Percentiles rank a stretch among this genome's conserved stretches.
Conservation (phyloP, 64 coral and sea anemone genomes). For the Stichodactyla mertensii region DNA sequence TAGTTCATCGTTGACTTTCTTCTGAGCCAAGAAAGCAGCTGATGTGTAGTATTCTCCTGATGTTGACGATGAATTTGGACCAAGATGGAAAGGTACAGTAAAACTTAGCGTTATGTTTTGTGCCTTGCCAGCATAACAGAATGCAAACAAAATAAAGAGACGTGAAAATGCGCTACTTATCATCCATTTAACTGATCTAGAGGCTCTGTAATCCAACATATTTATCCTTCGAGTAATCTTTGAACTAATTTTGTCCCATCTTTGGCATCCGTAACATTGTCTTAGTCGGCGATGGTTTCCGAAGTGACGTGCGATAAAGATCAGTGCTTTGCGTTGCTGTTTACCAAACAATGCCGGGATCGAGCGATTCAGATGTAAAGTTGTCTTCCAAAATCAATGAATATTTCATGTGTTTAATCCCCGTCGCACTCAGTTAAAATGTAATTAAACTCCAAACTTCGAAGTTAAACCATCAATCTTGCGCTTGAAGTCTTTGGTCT, state of each 20-base stretch:
- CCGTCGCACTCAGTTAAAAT: background rate
- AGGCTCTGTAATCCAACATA: background rate
- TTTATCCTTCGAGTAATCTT: background rate
- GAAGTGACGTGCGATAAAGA: background rate
- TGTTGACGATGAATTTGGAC: background rate
- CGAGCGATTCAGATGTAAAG: background rate
- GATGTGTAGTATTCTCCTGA: slow-evolving; percentile 12
- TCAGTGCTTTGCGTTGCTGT: background rate
- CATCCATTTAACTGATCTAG: background rate
- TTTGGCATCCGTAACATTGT: background rate
- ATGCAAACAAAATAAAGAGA: background rate
- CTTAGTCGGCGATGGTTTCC: background rate
- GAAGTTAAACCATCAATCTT: background rate
- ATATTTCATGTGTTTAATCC: background rate
- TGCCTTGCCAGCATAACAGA: background rate
- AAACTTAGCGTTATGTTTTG: background rate
- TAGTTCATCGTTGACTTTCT: slow-evolving; percentile 12
- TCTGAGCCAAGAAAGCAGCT: slow-evolving; percentile 11
- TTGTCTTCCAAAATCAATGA: background rate
- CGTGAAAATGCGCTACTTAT: background rate
- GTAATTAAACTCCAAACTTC: background rate
- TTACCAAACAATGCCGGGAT: slow-evolving; percentile 1
- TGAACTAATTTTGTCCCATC: background rate
- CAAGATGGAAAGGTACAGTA: background rate
- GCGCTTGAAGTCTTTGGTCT: background rate